Percentiles rank a stretch among this genome's conserved stretches.
phyloP scores from a whole-genome alignment of 2,113 vertebrate genomes.

The Oenanthe oenanthe region DNA sequence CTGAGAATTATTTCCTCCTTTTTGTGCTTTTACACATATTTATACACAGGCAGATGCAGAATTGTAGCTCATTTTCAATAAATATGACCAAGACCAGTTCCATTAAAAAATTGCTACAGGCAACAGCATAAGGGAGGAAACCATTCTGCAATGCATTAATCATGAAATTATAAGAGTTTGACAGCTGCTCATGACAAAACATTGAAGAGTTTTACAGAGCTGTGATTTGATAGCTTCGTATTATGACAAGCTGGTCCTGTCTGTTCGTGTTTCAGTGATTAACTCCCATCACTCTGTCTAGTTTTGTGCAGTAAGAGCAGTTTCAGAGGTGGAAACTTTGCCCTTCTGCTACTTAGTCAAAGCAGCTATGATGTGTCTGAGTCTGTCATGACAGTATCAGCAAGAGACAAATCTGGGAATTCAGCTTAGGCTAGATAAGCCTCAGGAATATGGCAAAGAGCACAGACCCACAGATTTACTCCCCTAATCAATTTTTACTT shows the following conservation, averaged over 20 bases:
- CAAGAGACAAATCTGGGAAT: neutral
- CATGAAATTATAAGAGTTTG: slow-evolving; percentile 66
- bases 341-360: slow-evolving; percentile 19
- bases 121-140: slow-evolving; percentile 70
- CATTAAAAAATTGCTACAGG: slow-evolving; percentile 24
- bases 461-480: neutral
- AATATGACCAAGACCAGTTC: slow-evolving; percentile 27
- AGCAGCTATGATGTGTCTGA: neutral
- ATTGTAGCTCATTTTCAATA: slow-evolving; percentile 24
- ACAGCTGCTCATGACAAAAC: slow-evolving; percentile 65
- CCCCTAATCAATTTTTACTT: neutral
- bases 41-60: neutral
- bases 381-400: neutral
- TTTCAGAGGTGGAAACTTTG: slow-evolving; percentile 49
- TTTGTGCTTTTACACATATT: neutral
- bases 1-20: neutral
- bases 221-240: slow-evolving; percentile 67
- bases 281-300: slow-evolving; percentile 60
- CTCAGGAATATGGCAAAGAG: neutral
- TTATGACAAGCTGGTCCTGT: slow-evolving; percentile 68
- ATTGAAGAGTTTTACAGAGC: slow-evolving; percentile 31
- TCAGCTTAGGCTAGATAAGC: neutral
- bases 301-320: neutral
- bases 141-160: slow-evolving; percentile 72
- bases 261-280: slow-evolving; percentile 70